A percentile compares a stretch with the other conserved stretches of the same genome.
Conservation (phyloP, 1,140 invertebrate genomes). For the Zaprionus ornatus region DNA sequence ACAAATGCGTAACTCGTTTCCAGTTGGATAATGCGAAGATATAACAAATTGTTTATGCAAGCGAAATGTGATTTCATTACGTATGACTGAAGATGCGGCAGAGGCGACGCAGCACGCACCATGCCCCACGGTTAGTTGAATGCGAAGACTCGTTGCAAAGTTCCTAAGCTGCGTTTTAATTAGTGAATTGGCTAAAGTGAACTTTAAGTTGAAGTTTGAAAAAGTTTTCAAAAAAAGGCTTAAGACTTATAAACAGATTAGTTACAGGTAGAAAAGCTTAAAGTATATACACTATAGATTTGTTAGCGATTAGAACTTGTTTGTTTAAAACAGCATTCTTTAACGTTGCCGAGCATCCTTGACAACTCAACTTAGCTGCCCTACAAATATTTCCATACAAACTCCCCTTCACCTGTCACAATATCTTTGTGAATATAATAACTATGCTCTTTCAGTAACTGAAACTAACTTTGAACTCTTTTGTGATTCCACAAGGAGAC, state of each 20-base stretch:
- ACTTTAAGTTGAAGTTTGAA: not conserved
- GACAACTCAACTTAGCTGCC: not conserved
- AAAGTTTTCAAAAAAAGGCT: not conserved
- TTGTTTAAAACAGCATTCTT: not conserved
- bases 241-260: not conserved
- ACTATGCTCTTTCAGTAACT: not conserved
- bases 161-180: not conserved
- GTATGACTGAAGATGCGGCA: conserved; percentile 33
- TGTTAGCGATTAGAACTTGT: no score
- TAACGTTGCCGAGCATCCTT: not conserved
- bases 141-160: not conserved
- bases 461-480: not conserved
- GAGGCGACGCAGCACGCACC: not conserved
- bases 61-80: conserved; percentile 50
- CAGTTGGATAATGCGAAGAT: conserved; percentile 51
- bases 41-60: conserved; percentile 50
- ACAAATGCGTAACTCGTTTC: conserved; percentile 50
- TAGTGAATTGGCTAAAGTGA: not conserved
- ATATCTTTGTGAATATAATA: not conserved
- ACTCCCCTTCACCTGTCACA: not conserved
- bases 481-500: not conserved
- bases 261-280: not conserved
- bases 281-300: no score
- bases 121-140: not conserved
- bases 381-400: not conserved